A percentile compares a stretch with the other conserved stretches of the same genome.
Conservation (phyloP, 2,888 invertebrate genomes). For the Leptopilina syphax region DNA sequence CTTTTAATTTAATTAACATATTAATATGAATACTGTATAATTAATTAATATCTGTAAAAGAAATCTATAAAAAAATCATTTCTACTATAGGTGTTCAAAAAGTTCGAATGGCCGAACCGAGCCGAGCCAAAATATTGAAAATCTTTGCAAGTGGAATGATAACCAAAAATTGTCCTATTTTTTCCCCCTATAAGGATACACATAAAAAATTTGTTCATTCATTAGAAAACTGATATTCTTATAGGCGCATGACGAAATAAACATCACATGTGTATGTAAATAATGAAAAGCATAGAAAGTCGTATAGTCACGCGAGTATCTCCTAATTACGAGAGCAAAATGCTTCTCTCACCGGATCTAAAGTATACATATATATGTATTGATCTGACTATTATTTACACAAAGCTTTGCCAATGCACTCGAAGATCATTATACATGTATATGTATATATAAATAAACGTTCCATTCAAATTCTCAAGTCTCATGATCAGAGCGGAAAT, state of each 20-base stretch:
- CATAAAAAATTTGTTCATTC: conserved; percentile 1
- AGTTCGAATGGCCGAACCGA: too few relatives aligned
- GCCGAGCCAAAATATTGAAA: too few relatives aligned
- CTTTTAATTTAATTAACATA: too few relatives aligned
- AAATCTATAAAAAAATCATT: too few relatives aligned
- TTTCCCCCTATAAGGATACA: neutral
- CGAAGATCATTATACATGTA: conserved; percentile 13
- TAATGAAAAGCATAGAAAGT: conserved; percentile 38
- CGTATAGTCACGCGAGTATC: conserved; percentile 34
- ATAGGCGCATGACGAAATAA: conserved; percentile 12
- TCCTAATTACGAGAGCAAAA: conserved; percentile 26
- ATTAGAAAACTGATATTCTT: conserved; percentile 24
- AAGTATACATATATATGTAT: conserved; percentile 34
- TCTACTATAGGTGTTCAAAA: too few relatives aligned
- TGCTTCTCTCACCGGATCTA: conserved; percentile 21
- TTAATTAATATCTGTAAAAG: too few relatives aligned
- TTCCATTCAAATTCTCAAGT: conserved; percentile 25
- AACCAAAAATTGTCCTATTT: neutral
- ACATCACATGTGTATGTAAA: conserved; percentile 14
- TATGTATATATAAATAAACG: neutral
- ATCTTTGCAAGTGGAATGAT: neutral
- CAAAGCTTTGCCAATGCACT: conserved; percentile 47
- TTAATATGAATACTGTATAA: too few relatives aligned
- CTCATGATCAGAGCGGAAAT: conserved; percentile 25
- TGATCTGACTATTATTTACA: conserved; percentile 50